Evolutionary conservation across 2,888 invertebrate genomes (phyloP).

Genomic region (Lucinisca nassula): DNA sequence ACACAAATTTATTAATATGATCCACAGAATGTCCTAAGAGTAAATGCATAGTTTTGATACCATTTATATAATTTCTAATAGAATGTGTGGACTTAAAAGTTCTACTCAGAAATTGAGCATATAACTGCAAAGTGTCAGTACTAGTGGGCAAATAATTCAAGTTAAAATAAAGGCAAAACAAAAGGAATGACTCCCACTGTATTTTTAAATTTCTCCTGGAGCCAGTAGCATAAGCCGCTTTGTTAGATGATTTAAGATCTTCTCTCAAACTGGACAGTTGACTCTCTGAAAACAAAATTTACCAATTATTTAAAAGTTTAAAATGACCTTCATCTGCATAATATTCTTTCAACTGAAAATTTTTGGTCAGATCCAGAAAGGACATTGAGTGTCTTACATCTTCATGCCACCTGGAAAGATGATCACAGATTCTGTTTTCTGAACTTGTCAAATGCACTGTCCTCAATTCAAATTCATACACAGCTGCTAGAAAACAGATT

Average conservation of each 20-base stretch:
- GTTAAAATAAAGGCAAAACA: not conserved
- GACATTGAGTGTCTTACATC: not conserved
- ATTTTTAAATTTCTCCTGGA: not conserved
- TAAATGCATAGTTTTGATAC: not conserved
- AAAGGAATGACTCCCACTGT: not conserved
- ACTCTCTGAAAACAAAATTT: not conserved
- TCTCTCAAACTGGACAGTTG: not conserved
- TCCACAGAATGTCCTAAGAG: not conserved
- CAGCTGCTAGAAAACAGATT: slow-evolving; percentile 40
- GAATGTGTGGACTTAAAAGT: too few species aligned
- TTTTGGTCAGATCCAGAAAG: slow-evolving; percentile 4
- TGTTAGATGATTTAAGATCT: not conserved
- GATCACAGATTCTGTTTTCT: slow-evolving; percentile 34
- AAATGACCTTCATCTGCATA: not conserved
- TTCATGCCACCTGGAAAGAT: slow-evolving; percentile 45
- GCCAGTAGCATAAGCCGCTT: not conserved
- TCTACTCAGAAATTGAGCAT: too few species aligned
- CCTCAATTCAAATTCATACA: slow-evolving; percentile 35
- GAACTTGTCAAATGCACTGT: slow-evolving; percentile 12
- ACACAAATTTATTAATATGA: not conserved
- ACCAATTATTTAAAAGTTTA: not conserved
- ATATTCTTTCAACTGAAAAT: not conserved
- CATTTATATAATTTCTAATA: too few species aligned
- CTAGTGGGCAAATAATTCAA: not conserved
- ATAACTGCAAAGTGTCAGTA: not conserved